phyloP scores from a whole-genome alignment of 2,888 invertebrate genomes.

The Heliconius ismenius region DNA sequence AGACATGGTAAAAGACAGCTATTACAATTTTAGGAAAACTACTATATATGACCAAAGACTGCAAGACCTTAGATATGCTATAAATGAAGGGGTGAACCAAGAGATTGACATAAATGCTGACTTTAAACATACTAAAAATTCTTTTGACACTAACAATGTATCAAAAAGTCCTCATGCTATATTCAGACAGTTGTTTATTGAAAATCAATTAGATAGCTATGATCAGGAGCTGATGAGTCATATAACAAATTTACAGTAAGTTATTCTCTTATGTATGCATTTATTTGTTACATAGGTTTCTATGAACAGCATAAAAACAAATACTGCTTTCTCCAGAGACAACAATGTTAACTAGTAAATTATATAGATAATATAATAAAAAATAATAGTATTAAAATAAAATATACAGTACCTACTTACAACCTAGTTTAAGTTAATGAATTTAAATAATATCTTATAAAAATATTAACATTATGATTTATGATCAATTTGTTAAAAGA shows the following conservation, averaged over 20 bases:
- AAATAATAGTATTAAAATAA: too few relatives aligned
- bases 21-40: slow-evolving; percentile 75
- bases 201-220: slow-evolving; percentile 70
- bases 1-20: slow-evolving; percentile 73
- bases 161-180: slow-evolving; percentile 74
- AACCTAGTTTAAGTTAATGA: too few relatives aligned
- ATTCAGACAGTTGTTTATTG: slow-evolving; percentile 71
- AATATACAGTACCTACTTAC: too few relatives aligned
- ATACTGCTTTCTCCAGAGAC: too few relatives aligned
- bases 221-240: slow-evolving; percentile 73
- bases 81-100: slow-evolving; percentile 74
- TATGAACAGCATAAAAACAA: background rate
- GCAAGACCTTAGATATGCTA: slow-evolving; percentile 74
- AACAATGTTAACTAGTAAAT: too few relatives aligned
- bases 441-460: too few relatives aligned
- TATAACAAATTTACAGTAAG: slow-evolving; percentile 72
- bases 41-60: slow-evolving; percentile 75
- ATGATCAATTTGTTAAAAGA: too few relatives aligned
- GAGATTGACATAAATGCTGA: slow-evolving; percentile 59
- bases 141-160: slow-evolving; percentile 44
- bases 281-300: background rate
- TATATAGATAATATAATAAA: too few relatives aligned
- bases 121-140: slow-evolving; percentile 43
- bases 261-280: slow-evolving; percentile 43
- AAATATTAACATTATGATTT: too few relatives aligned